Evolutionary conservation across 2,113 vertebrate genomes (phyloP).

Genomic region (Zosterops hypoxanthus): DNA sequence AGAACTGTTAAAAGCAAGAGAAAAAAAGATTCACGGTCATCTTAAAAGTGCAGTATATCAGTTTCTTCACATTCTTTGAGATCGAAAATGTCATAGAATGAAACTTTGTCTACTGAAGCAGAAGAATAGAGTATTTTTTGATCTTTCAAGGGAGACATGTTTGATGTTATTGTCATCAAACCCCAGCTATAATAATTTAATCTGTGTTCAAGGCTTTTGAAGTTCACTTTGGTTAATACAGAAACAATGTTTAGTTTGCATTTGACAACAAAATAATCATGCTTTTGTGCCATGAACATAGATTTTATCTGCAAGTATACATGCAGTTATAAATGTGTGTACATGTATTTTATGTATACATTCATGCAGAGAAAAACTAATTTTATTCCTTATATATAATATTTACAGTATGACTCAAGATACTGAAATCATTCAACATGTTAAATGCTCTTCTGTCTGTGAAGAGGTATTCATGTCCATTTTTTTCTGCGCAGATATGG

Average conservation of each 20-base stretch:
- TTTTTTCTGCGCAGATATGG: neutral
- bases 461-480: neutral
- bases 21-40: neutral
- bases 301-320: neutral
- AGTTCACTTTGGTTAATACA: neutral
- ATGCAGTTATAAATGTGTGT: neutral
- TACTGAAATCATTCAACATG: neutral
- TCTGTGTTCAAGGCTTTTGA: constrained; percentile 1
- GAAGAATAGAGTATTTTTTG: neutral
- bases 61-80: neutral
- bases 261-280: neutral
- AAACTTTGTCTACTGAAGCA: constrained; percentile 2
- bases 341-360: neutral
- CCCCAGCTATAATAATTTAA: neutral
- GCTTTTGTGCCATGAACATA: neutral
- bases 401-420: neutral
- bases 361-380: neutral
- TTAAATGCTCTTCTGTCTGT: neutral
- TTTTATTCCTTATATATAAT: neutral
- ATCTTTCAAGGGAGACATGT: neutral
- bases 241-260: neutral
- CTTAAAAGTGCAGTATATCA: neutral
- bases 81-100: neutral
- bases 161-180: constrained; percentile 14
- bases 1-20: neutral